Base-by-base conservation (phyloP, 1,140 invertebrate species). In the Reticulitermes speratus region DNA sequence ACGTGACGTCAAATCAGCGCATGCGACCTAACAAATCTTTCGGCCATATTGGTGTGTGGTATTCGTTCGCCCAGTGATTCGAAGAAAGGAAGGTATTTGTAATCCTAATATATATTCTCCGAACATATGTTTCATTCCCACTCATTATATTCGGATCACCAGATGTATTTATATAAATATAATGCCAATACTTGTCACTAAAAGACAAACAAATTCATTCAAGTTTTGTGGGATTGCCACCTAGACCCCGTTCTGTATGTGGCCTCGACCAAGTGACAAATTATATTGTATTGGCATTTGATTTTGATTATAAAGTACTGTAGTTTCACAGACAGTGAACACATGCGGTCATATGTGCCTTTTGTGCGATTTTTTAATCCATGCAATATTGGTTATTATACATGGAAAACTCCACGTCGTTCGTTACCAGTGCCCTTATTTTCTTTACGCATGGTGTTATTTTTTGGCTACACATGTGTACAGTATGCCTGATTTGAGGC, bases 21-120 rank as follows among this genome's bases (percentile, higher is more conserved):
- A 84, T 84, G 83, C 83, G 83, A 30, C 30, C 8, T n/a, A 12
- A 59, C 55, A 48, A 52, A 84, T 84, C 21, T 38, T 45, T 84
- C 83, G 52, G 83, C 83, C 83, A 84, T 84, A 84, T 84, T 84
- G 83, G 44, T 84, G 45, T 84, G 83, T 84, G 83, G 83, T 84
- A 52, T 52, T 52, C 45, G n/a, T 84, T 45, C 44, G 45, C 52
- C 83, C 48, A 84, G 83, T 84, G 83, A 30, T 45, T n/a, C 48
- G 83, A 84, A 84, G 83, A 52, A 30, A 52, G 16, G 16, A 52
- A 84, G 83, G 83, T 84, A 84, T 84, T 84, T 84, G 12, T 52
- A 75, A 75, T 84, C 55, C 3, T 30, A 52, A n/a, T 84, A 52
- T 84, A 52, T 52, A 52, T 84, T 48, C 45, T 84, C 52, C 16